Base-by-base conservation (phyloP, 1,140 invertebrate species). In the Rhopalosiphum padi region DNA sequence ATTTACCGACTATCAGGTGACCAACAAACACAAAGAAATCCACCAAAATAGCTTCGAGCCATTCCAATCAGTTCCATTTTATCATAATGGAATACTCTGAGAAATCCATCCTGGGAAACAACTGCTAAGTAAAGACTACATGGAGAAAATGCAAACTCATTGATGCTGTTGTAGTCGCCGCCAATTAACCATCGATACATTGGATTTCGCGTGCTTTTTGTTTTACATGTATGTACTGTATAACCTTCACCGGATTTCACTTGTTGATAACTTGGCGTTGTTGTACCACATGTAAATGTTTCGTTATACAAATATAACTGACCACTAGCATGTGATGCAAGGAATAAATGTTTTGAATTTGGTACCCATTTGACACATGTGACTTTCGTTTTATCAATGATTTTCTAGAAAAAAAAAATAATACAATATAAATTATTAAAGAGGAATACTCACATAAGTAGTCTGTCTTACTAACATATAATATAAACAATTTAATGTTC, bases 281-380 rank as follows among this genome's bases (percentile, higher is more conserved):
- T 97, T 94, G 96, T 97, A 2, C 98, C 97, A 96, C 98, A 99
- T 5, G 97, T 96, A 88, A 99, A 96, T 95, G 99, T 98, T 95
- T 99, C 98, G 95, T 99, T 99, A 96, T 99, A 99, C 37, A 99
- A 96, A 96, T 99, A 99, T 94, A 99, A 96, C 95, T 99, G 98
- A n/a, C 99, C 99, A 94, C 98, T 99, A 90, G 97, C 97, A 95
- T 99, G 98, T 41, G 99, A 98, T 88, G 98, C 98, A 93, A 99
- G 96, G 96, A 99, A 99, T 94, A 99, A 96, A 95, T 99, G 98
- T 94, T 97, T 97, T 55, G 98, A 99, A 90, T 97, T 97, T 35
- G 99, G 99, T 94, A 99, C 97, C 99, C 99, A 99, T 95, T 98
- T 97, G 95, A 99, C 97, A 95, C 99, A 99, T n/a, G 99, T 99